These are phyloP conservation scores for Piscicola geometra DNA, from an alignment of 2,888 invertebrate species.

Conservation along the genomic window DNA sequence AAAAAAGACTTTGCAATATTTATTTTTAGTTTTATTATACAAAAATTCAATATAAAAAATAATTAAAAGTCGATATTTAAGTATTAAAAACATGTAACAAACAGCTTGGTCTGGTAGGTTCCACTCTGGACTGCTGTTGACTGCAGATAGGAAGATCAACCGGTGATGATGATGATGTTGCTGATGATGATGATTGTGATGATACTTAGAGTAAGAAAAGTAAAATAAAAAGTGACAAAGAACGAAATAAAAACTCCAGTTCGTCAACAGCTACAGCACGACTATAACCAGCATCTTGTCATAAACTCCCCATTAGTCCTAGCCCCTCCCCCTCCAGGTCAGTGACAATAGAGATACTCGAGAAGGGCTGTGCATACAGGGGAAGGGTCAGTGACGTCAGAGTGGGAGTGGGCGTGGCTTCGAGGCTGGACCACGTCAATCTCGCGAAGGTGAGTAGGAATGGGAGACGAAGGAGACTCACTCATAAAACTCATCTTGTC, in stretches of 20 bases:
- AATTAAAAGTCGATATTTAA: too few relatives aligned
- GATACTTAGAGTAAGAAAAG: background rate
- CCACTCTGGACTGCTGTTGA: constrained; percentile 1
- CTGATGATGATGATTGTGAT: background rate
- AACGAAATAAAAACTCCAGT: too few relatives aligned
- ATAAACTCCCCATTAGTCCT: too few relatives aligned
- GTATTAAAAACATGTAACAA: too few relatives aligned
- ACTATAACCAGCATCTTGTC: too few relatives aligned
- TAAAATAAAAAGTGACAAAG: too few relatives aligned
- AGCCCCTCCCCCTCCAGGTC: background rate
- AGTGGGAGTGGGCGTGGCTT: constrained; percentile 9
- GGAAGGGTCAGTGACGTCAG: constrained; percentile 3
- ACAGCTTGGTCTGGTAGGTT: constrained; percentile 29
- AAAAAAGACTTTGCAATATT: too few relatives aligned
- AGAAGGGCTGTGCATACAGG: constrained; percentile 4
- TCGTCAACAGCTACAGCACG: too few relatives aligned
- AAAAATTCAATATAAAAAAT: too few relatives aligned
- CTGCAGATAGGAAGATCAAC: constrained; percentile 15
- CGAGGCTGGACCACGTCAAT: constrained; percentile 20
- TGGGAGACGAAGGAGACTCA: too few relatives aligned
- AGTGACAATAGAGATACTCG: constrained; percentile 26
- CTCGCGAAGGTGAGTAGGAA: background rate
- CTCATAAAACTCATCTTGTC: too few relatives aligned
- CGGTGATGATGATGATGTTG: constrained; percentile 2
- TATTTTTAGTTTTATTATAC: too few relatives aligned